A percentile compares a stretch with the other conserved stretches of the same genome.
Evolutionary conservation across 1,140 invertebrate species (phyloP).

Genomic region (Lucilia cuprina): DNA sequence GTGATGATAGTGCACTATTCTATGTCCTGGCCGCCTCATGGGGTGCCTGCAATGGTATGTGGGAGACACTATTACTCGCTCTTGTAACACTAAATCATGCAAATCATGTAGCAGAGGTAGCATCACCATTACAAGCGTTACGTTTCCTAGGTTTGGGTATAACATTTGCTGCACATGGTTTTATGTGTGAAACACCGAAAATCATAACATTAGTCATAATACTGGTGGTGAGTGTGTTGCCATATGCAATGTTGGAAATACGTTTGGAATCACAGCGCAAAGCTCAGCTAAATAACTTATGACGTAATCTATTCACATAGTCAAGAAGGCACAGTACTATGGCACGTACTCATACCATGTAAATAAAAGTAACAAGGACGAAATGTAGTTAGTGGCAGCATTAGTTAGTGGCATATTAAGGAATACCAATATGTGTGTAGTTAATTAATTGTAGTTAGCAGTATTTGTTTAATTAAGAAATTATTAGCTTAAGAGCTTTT

Average conservation of each 20-base stretch:
- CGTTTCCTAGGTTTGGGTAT: slow-evolving; percentile 57
- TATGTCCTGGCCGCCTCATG: slow-evolving; percentile 75
- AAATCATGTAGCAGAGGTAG: slow-evolving; percentile 49
- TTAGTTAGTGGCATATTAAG: neutral
- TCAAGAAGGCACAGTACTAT: slow-evolving; percentile 52
- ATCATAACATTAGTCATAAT: slow-evolving; percentile 60
- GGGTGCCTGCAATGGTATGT: slow-evolving; percentile 77
- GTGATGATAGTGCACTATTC: slow-evolving; percentile 73
- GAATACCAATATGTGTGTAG: neutral
- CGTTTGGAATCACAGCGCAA: slow-evolving; percentile 60
- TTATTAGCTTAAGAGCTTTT: neutral
- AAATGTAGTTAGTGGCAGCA: neutral
- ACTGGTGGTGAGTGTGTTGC: slow-evolving; percentile 60
- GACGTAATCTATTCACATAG: slow-evolving; percentile 62
- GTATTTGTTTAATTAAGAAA: neutral
- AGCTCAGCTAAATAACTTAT: slow-evolving; percentile 58
- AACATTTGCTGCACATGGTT: slow-evolving; percentile 58
- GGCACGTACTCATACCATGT: slow-evolving; percentile 58
- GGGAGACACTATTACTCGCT: slow-evolving; percentile 69
- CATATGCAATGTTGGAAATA: slow-evolving; percentile 63
- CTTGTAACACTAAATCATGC: slow-evolving; percentile 58
- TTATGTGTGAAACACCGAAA: slow-evolving; percentile 59
- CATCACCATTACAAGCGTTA: slow-evolving; percentile 50
- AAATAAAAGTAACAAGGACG: slow-evolving; percentile 17
- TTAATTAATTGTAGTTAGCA: neutral